Conservation (phyloP, 2,888 invertebrate species). For the Melanchra persicariae region DNA sequence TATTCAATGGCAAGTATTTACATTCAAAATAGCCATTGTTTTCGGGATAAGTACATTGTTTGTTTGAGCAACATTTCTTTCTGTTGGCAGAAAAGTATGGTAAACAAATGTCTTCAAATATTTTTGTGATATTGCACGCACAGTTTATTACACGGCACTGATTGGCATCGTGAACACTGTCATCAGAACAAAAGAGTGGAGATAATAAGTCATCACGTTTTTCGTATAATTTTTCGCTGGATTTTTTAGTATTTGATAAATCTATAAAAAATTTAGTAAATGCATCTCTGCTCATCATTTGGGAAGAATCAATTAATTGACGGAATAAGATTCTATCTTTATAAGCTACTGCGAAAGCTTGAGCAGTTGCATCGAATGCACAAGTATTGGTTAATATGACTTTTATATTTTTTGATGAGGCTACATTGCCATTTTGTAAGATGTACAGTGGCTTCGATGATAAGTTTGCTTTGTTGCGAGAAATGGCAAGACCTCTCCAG, state of each 20-base stretch:
- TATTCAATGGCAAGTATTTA: not conserved
- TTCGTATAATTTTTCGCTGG: not conserved
- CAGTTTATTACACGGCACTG: not conserved
- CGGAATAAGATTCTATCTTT: not conserved
- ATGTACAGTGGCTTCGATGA: not conserved
- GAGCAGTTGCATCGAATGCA: not conserved
- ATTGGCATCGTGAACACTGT: not conserved
- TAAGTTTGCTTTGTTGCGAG: not conserved
- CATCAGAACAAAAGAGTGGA: not conserved
- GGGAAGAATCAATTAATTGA: not conserved
- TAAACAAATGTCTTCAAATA: not conserved
- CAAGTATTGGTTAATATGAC: not conserved
- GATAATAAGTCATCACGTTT: not conserved
- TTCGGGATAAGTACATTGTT: not conserved
- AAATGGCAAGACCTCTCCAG: not conserved
- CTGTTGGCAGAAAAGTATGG: not conserved
- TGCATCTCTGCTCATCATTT: not conserved
- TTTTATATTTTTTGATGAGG: not conserved
- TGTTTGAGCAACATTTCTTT: not conserved
- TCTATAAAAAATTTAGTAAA: not conserved
- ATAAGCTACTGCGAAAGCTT: not conserved
- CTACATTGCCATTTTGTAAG: not conserved
- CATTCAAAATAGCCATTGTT: not conserved
- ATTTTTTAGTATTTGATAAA: not conserved
- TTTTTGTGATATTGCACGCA: not conserved